Base-by-base conservation (phyloP, 2,113 vertebrate species). In the Hipposideros armiger region DNA sequence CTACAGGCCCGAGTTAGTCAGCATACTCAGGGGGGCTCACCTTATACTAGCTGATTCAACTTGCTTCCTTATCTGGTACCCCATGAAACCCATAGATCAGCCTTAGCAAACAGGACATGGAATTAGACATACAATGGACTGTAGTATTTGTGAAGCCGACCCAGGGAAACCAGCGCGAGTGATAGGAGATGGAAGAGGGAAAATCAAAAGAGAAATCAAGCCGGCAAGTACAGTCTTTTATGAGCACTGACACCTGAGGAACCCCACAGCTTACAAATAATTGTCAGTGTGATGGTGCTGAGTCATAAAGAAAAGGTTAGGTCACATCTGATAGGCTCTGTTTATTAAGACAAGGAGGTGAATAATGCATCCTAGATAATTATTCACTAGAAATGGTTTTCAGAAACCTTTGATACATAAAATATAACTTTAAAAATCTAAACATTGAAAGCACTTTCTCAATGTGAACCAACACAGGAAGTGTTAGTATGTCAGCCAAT, bases 301-400 rank as follows among this genome's bases (percentile, higher is more conserved):
- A 96, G 66, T 94, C 96, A 91, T n/a, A 84, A 81, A 50, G 82
- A 64, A 50, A 93, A 93, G 72, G 28, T 62, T 62, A 88, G 77
- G 73, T 89, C 73, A 83, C 19, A 64, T 45, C 91, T 22, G n/a
- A 81, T 4, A 82, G 60, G 82, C 45, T 80, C 52, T 80, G 56
- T 28, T 85, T 66, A 82, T 90, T 64, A 81, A 73, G 60, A 96
- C 11, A 73, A 84, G 28, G 50, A 85, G 19, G 67, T 74, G 69
- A 86, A 73, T 45, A 85, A 58, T 15, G 40, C 77, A 76, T 66
- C 32, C 60, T 42, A 15, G 45, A 20, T 67, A 94, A 82, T 69
- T 69, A 54, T 19, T 52, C 62, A 87, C 47, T 93, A 52, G 84
- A 78, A 64, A 32, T 69, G 32, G 14, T 70, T 92, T 91, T 90